A percentile compares a stretch with the other conserved stretches of the same genome.
Evolutionary conservation across 2,888 invertebrate genomes (phyloP).

Genomic region (Philonicus albiceps): DNA sequence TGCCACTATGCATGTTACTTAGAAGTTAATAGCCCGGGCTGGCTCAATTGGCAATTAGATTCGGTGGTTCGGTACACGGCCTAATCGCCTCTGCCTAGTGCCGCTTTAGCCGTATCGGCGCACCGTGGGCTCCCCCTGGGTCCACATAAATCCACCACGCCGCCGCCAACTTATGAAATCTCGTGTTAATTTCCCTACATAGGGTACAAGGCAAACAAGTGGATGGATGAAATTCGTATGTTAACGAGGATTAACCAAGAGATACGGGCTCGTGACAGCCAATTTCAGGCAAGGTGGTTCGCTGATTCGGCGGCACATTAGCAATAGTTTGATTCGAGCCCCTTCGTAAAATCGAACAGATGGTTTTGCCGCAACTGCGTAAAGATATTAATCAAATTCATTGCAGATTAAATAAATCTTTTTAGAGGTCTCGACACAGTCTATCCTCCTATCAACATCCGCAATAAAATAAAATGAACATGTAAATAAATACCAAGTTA

Average conservation of each 20-base stretch:
- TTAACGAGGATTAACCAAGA: conserved; percentile 19
- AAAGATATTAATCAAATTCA: neutral
- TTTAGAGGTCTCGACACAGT: neutral
- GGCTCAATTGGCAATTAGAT: conserved; percentile 24
- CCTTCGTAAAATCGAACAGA: neutral
- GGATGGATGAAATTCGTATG: neutral
- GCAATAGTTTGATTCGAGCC: neutral
- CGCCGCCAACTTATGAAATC: conserved; percentile 7
- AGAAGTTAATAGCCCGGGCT: conserved; percentile 23
- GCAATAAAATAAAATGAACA: too few species aligned
- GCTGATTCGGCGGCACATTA: neutral
- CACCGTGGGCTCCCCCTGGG: neutral
- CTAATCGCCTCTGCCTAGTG: conserved; percentile 4
- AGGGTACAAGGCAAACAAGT: conserved; percentile 1
- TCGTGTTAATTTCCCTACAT: conserved; percentile 11
- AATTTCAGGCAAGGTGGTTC: neutral
- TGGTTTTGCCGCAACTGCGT: neutral
- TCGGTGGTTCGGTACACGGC: conserved; percentile 8
- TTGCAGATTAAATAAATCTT: neutral
- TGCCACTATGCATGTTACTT: conserved; percentile 31
- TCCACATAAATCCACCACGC: neutral
- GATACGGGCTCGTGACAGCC: neutral
- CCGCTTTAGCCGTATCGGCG: neutral
- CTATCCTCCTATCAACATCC: too few species aligned
- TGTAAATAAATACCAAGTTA: too few species aligned